These are phyloP conservation scores for Tachina grossa DNA, from an alignment of 2,888 invertebrate genomes.

Conservation along the genomic window DNA sequence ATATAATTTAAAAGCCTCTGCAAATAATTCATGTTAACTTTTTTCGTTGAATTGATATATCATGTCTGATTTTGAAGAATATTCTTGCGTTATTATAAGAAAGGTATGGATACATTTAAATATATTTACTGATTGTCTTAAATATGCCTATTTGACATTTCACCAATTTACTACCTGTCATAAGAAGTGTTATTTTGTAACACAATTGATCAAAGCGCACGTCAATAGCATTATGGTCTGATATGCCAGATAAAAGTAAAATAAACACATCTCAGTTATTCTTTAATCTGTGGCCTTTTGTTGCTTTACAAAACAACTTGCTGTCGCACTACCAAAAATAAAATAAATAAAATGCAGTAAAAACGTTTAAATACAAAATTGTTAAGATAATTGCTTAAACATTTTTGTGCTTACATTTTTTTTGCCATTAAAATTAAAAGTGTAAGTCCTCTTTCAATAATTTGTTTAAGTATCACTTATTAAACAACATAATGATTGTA, in stretches of 20 bases:
- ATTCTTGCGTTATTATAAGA: too few species aligned
- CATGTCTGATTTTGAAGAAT: background rate
- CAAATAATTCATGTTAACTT: too few species aligned
- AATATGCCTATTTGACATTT: too few species aligned
- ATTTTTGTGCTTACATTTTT: background rate
- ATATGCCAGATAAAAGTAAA: too few species aligned
- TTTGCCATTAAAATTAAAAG: background rate
- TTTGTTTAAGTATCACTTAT: conserved; percentile 33
- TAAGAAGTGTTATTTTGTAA: background rate
- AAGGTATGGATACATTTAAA: background rate
- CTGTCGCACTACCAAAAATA: background rate
- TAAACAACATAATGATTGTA: conserved; percentile 40
- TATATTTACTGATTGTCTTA: background rate
- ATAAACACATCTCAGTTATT: background rate
- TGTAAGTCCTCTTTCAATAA: background rate
- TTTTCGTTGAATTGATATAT: too few species aligned
- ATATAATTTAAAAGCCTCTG: too few species aligned
- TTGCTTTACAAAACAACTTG: background rate
- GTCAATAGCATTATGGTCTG: background rate
- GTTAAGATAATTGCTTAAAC: background rate
- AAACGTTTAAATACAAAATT: background rate
- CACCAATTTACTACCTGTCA: too few species aligned
- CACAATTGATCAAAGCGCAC: background rate
- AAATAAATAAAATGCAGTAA: background rate
- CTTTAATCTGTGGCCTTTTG: background rate